phyloP scores from a whole-genome alignment of 2,113 vertebrate species.

The Nipponia nippon region DNA sequence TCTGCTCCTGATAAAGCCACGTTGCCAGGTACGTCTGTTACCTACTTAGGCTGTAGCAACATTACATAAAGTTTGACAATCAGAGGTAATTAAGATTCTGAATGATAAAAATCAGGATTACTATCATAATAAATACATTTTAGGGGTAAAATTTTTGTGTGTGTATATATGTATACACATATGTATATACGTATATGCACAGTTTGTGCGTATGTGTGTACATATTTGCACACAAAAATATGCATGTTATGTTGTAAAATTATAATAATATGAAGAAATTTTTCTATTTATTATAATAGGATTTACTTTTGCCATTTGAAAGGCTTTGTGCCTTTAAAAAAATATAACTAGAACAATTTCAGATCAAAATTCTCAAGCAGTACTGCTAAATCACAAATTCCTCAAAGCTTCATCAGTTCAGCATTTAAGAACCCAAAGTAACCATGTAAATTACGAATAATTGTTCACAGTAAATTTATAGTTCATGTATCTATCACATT shows the following conservation, averaged over 20 bases:
- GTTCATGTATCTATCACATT: background rate
- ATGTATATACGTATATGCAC: background rate
- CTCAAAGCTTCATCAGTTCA: background rate
- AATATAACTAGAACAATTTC: background rate
- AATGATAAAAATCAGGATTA: background rate
- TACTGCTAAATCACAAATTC: background rate
- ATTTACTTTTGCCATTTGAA: background rate
- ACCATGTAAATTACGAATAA: background rate
- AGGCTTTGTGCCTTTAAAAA: background rate
- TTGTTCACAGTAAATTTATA: background rate
- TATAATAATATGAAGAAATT: background rate
- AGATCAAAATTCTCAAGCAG: background rate
- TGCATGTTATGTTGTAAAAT: background rate
- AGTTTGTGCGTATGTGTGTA: background rate
- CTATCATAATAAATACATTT: background rate
- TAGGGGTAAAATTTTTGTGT: background rate
- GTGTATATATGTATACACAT: rapidly evolving
- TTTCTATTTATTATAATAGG: background rate
- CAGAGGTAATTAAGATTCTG: background rate
- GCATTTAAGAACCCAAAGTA: background rate
- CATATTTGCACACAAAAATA: background rate
- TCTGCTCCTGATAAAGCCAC: background rate
- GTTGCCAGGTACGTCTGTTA: background rate
- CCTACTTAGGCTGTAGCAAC: background rate
- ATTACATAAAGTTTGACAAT: background rate